Evolutionary conservation across 2,888 invertebrate genomes (phyloP), one percentile per base, ranked within the genome.

Genomic region (Dimorphilus gyrociliatus): DNA sequence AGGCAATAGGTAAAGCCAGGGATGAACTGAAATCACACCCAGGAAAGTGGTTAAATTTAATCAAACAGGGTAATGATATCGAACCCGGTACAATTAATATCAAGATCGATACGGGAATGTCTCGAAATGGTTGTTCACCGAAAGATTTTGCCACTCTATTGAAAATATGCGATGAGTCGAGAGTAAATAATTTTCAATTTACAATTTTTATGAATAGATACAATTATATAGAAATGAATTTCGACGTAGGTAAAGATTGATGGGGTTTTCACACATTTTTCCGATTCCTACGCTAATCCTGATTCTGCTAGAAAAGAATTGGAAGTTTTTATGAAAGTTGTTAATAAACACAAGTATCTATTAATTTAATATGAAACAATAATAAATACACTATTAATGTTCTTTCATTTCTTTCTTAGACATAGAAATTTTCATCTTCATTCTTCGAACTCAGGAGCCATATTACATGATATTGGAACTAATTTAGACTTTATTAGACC

Each of bases 41-140:
- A n/a, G n/a, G n/a, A n/a, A n/a, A n/a, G n/a, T n/a, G n/a, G n/a
- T n/a, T n/a, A n/a, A n/a, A n/a, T n/a, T n/a, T n/a, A n/a, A n/a
- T n/a, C n/a, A n/a, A n/a, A n/a, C n/a, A n/a, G n/a, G n/a, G n/a
- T n/a, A n/a, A n/a, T n/a, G n/a, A n/a, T n/a, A n/a, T n/a, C n/a
- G n/a, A n/a, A n/a, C 10, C 16, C 3, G 40, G 40, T 4, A 30
- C 30, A 12, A 40, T 51, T 10, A 41, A 46, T 15, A 41, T 51
- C 15, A 49, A 51, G 30, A 35, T 50, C 10, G 50, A 51, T 34
- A 37, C 46, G 1, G 51, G 51, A 5, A 50, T 51, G 50, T 45
- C 47, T 2, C 35, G 50, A 29, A 50, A 51, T 31, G 51, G 51
- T 4, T 49, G 49, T 27, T 43, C 45, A 27, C 42, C 46, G 8